phyloP scores from a whole-genome alignment of 2,888 invertebrate species.

The Drymonia ruficornis region DNA sequence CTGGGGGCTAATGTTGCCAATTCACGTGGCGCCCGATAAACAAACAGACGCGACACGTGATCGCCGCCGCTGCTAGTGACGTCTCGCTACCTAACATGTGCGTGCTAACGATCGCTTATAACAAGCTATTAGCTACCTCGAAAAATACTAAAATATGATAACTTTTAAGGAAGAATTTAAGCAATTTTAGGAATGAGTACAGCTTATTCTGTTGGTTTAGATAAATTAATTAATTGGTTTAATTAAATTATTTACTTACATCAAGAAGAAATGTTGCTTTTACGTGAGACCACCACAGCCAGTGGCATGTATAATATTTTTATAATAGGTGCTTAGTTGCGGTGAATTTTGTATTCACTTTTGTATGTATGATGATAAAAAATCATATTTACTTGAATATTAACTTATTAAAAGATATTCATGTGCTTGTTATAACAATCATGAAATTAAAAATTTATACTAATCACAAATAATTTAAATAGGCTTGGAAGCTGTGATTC shows the following conservation, averaged over 20 bases:
- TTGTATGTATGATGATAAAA: not conserved
- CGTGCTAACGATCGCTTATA: conserved; percentile 16
- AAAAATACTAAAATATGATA: conserved; percentile 17
- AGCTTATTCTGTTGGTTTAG: not conserved
- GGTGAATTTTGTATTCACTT: no score
- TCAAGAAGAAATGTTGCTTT: no score
- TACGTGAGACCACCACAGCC: no score
- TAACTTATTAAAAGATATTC: no score
- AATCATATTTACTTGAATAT: not conserved
- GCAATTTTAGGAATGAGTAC: not conserved
- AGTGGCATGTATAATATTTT: no score
- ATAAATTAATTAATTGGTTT: no score
- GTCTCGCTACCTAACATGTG: conserved; percentile 45
- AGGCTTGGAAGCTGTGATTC: conserved; percentile 3
- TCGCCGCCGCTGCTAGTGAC: conserved; percentile 37
- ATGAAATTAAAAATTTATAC: no score
- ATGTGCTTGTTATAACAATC: no score
- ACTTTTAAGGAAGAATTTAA: not conserved
- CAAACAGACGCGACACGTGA: conserved; percentile 60
- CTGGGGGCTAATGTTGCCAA: conserved; percentile 42
- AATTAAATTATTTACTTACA: no score
- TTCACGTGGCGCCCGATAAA: conserved; percentile 56
- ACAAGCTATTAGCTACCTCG: conserved; percentile 18
- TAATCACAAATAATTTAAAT: not conserved
- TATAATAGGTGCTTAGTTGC: no score